Evolutionary conservation across 1,140 invertebrate species (phyloP).

Genomic region (Ceratina australensis): DNA sequence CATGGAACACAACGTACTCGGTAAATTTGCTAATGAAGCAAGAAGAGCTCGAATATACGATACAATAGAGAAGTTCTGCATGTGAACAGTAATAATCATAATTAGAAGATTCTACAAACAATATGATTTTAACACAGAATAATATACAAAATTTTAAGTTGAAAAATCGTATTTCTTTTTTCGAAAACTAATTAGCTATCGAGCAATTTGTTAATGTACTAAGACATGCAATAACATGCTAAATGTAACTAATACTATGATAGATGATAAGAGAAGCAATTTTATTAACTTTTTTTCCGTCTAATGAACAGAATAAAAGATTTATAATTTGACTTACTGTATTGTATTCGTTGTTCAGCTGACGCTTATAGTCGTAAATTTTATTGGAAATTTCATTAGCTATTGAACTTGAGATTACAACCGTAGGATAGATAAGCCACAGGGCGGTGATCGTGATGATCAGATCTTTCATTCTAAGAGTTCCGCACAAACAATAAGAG

Average conservation of each 20-base stretch:
- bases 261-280: neutral
- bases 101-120: neutral
- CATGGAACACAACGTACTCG: neutral
- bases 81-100: constrained; percentile 2
- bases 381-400: too few relatives aligned
- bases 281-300: neutral
- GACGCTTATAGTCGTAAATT: too few relatives aligned
- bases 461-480: constrained; percentile 5
- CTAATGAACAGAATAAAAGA: neutral
- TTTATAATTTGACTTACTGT: constrained; percentile 34
- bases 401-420: neutral
- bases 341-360: constrained; percentile 4
- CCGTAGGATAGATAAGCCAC: neutral
- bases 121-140: too few relatives aligned
- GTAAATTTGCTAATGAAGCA: neutral
- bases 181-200: too few relatives aligned
- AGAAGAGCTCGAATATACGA: neutral
- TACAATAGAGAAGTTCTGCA: too few relatives aligned
- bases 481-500: neutral
- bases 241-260: neutral
- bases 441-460: neutral
- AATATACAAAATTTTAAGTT: neutral
- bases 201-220: neutral
- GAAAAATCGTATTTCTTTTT: neutral
- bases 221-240: neutral